A percentile compares a stretch with the other conserved stretches of the same genome.
These are phyloP conservation scores for Alouatta palliata DNA, from an alignment of 2,113 vertebrate species.

Conservation along the genomic window DNA sequence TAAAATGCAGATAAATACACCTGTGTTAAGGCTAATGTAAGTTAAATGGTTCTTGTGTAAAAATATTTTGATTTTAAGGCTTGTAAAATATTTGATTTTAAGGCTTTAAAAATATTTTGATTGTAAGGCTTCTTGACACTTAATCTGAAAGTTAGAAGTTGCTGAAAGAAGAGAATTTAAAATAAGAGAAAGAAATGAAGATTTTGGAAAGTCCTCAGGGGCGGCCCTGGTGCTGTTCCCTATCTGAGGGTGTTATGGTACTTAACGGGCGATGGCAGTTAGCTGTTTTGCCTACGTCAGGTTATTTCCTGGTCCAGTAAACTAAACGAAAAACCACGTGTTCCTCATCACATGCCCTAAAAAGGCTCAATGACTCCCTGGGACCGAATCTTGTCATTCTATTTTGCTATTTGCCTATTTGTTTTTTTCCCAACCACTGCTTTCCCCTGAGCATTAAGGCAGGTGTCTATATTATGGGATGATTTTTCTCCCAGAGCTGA, in stretches of 20 bases:
- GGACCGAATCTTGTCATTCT: background rate
- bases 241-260: rapidly evolving
- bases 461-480: no score
- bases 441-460: background rate
- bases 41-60: background rate
- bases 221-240: background rate
- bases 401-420: background rate
- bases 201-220: background rate
- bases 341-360: background rate
- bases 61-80: background rate
- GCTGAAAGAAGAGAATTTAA: background rate
- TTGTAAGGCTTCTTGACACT: background rate
- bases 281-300: background rate
- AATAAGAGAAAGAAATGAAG: background rate
- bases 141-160: background rate
- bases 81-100: no score
- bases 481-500: background rate
- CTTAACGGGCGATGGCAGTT: background rate
- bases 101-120: background rate
- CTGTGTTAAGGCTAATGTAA: background rate
- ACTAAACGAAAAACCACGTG: background rate
- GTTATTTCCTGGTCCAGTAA: background rate
- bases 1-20: background rate
- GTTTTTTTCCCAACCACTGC: background rate
- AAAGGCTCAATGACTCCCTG: background rate